phyloP scores from a whole-genome alignment of 2,797 vertebrate genomes.

The Paguma larvata region DNA sequence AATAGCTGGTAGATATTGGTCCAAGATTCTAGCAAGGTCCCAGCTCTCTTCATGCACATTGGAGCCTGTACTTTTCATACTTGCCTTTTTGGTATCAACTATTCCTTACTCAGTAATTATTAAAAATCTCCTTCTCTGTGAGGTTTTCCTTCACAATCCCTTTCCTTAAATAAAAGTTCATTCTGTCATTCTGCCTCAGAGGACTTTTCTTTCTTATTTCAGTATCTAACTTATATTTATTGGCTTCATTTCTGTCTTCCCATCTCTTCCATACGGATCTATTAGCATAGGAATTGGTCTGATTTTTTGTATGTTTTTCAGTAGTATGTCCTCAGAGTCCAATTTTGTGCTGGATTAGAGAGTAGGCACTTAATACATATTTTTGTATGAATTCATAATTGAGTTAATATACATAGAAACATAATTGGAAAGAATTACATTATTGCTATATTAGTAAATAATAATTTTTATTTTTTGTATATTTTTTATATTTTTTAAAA shows the following conservation, averaged over 20 bases:
- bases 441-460: background rate
- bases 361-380: background rate
- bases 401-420: background rate
- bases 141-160: background rate
- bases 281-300: background rate
- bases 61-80: background rate
- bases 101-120: background rate
- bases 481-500: conserved; percentile 7
- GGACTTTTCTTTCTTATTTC: background rate
- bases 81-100: background rate
- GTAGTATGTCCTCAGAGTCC: background rate
- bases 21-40: background rate
- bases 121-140: background rate
- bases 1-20: background rate
- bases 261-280: background rate
- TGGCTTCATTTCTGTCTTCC: conserved; percentile 1
- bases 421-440: background rate
- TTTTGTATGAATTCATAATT: background rate
- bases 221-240: background rate
- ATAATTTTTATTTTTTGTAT: background rate
- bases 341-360: background rate
- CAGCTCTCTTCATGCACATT: background rate
- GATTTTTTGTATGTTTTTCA: background rate
- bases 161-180: background rate
- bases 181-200: background rate